Base-by-base conservation (phyloP, 2,888 invertebrate species). In the Kryphioiulus occultus region DNA sequence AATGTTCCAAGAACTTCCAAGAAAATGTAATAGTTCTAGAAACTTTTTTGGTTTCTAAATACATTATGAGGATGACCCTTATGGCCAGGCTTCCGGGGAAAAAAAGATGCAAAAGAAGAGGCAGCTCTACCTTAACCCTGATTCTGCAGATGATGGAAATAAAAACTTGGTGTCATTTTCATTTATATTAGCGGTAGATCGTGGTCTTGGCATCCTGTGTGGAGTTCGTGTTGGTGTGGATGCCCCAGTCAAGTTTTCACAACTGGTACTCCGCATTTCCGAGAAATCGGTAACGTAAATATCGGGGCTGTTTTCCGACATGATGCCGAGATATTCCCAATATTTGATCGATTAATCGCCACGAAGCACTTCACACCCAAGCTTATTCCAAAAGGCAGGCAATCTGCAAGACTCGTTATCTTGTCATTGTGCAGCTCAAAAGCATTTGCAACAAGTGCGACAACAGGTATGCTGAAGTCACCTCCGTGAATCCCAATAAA, bases 211-310 rank as follows among this genome's bases (percentile, higher is more conserved):
- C 84, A 84, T 84, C 32, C 42, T 0, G 84, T 35, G 32, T n/a
- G 17, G n/a, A 0, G 17, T 3, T 84, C 84, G 19, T 39, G 9
- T 84, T 12, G 19, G 10, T 4, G 35, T 26, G 22, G 35, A 15
- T n/a, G 84, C 12, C 9, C 39, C 42, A 84, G 42, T 42, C 32
- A 84, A 10, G 35, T 84, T 84, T 35, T 84, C 84, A 35, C 84
- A 84, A 35, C 84, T 84, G 35, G 84, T n/a, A 84, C 84, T 84
- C 42, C 84, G 7, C 42, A 39, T 35, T n/a, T 84, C 84, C 35
- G 84, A 84, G 15, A 84, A 84, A 84, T 84, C 84, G n/a, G 35
- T 39, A 0, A 84, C 84, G 32, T n/a, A 84, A n/a, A 84, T 84
- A 35, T 42, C 84, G 12, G 84, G 84, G 17, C 68, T 26, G 4